Base-by-base conservation (phyloP, 2,113 vertebrate genomes). In the Hepsetus odoe region DNA sequence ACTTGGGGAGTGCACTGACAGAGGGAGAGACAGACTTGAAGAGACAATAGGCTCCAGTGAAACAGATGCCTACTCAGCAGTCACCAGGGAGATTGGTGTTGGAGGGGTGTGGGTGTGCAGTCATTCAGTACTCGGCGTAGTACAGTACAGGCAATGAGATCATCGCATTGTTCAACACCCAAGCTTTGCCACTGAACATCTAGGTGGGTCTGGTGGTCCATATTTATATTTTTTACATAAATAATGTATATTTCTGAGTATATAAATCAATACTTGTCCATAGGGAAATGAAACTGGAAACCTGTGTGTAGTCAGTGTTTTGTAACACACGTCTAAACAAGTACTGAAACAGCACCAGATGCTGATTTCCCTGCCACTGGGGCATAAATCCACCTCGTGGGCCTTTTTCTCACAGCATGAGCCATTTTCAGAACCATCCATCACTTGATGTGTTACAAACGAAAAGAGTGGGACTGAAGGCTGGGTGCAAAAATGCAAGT, bases 61-160 rank as follows among this genome's bases (percentile, higher is more conserved):
- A 71, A 72, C 81, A 82, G 71, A 69, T 79, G 73, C 32, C 44
- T 78, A 73, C 76, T 74, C 74, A 74, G 79, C 78, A 80, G 35
- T 80, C 69, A 46, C 38, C 44, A 40, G 4, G n/a, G 5, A 49
- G 44, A 77, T 26, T 59, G 44, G 32, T 68, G 68, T 38, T 42
- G 32, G 24, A 35, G 4, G 24, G 5, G 22, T 22, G n/a, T 8
- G 69, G 46, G 51, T 32, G 26, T 59, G 4, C 38, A 55, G 16
- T 20, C n/a, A 55, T 55, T 55, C 51, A 24, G 51, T 55, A 55
- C 32, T 65, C n/a, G 30, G 0, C 3, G 20, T n/a, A 38, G 13
- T 3, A n/a, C 32, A 1, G 5, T 10, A 11, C 1, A 10, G 1
- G 28, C 33, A 38, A n/a, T 11, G 0, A 16, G n/a, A n/a, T 4